Evolutionary conservation across 2,113 vertebrate species (phyloP).

Genomic region (Oncorhynchus gorbuscha): DNA sequence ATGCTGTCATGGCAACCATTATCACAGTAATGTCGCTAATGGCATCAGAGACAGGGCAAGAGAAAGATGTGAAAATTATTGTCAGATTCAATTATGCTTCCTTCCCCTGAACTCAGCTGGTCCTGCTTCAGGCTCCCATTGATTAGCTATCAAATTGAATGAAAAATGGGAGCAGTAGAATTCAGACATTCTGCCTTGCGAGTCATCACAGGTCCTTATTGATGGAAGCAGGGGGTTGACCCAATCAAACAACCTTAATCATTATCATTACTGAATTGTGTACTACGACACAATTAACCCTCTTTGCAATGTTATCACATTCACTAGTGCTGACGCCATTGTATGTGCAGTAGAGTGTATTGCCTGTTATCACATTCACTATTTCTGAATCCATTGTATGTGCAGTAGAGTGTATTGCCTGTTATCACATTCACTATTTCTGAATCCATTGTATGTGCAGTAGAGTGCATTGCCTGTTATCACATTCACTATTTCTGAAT

Average conservation of each 20-base stretch:
- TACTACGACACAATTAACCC: conserved; percentile 51
- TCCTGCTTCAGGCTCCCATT: conserved; percentile 71
- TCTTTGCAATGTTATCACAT: conserved; percentile 51
- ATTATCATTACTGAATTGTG: conserved; percentile 65
- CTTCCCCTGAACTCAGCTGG: conserved; percentile 74
- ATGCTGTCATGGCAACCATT: conserved; percentile 84
- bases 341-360: not conserved
- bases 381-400: conserved; percentile 7
- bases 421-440: conserved; percentile 61
- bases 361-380: conserved; percentile 58
- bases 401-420: not conserved
- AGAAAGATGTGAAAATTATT: conserved; percentile 82
- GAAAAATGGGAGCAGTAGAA: conserved; percentile 58
- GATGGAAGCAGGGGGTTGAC: conserved; percentile 60
- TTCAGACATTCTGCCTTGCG: conserved; percentile 65
- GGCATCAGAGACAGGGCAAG: conserved; percentile 75
- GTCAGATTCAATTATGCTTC: conserved; percentile 80
- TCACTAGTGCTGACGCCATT: conserved; percentile 40
- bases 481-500: too few species aligned
- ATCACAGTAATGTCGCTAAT: conserved; percentile 79
- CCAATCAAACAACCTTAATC: conserved; percentile 68
- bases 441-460: not conserved
- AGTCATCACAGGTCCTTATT: conserved; percentile 59
- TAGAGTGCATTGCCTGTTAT: not conserved
- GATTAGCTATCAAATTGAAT: conserved; percentile 77